These are phyloP conservation scores for Mus spretus DNA, from an alignment of 2,797 vertebrate species.

Conservation along the genomic window DNA sequence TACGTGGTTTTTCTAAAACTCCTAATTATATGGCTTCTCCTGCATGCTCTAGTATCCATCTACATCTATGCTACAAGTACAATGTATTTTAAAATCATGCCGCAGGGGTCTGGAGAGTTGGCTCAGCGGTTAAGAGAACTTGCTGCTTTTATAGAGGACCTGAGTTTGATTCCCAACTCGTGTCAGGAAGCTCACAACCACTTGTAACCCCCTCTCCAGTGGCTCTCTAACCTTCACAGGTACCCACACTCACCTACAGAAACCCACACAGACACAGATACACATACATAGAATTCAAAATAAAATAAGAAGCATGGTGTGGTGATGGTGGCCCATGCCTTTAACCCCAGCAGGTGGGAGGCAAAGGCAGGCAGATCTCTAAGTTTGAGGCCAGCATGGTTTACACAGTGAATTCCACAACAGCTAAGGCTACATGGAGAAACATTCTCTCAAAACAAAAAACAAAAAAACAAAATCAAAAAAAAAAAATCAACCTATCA, in stretches of 20 bases:
- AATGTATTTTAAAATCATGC: slow-evolving; percentile 17
- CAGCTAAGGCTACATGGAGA: neutral
- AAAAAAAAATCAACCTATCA: neutral
- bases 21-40: neutral
- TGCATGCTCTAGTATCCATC: neutral
- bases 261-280: neutral
- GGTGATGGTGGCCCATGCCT: neutral
- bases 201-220: neutral
- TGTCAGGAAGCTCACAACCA: neutral
- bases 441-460: neutral
- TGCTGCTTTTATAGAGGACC: neutral
- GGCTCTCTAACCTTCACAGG: neutral
- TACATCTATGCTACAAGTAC: neutral
- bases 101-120: neutral
- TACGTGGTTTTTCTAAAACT: neutral
- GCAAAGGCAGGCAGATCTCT: neutral
- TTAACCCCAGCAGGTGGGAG: neutral
- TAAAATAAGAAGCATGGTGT: neutral
- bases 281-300: neutral
- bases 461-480: neutral
- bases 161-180: neutral
- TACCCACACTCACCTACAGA: neutral
- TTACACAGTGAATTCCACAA: neutral
- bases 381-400: neutral
- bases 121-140: neutral